Evolutionary conservation across 2,113 vertebrate genomes (phyloP).

Genomic region (Melanocharis versteri): DNA sequence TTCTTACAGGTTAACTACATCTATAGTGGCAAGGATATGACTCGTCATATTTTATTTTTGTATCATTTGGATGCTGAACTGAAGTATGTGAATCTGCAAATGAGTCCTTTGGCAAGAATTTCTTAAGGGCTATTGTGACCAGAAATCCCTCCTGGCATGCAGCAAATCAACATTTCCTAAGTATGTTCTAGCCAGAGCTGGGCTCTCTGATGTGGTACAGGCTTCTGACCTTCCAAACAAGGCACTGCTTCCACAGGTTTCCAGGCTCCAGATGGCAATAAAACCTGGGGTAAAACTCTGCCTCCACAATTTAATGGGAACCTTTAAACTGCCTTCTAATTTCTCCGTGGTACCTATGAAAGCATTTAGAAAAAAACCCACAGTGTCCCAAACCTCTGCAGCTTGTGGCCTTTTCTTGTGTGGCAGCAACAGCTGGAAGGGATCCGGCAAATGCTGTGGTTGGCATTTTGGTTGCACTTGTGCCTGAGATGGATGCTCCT

Average conservation of each 20-base stretch:
- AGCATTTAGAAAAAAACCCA: not conserved
- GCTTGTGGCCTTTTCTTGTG: rapidly evolving
- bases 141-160: constrained; percentile 1
- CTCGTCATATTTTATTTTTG: not conserved
- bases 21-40: not conserved
- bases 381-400: not conserved
- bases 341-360: not conserved
- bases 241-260: not conserved
- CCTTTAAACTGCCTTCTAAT: not conserved
- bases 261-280: constrained; percentile 21
- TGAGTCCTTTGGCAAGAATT: not conserved
- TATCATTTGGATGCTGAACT: not conserved
- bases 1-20: not conserved
- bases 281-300: not conserved
- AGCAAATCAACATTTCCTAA: constrained; percentile 29
- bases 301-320: not conserved
- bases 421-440: not conserved
- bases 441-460: not conserved
- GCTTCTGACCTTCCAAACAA: not conserved
- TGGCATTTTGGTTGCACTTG: not conserved
- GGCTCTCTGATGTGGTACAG: constrained; percentile 7
- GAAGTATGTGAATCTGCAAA: not conserved
- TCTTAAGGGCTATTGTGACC: not conserved
- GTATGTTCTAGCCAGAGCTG: not conserved
- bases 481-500: not conserved